Percentiles rank a stretch among this genome's conserved stretches.
These are phyloP conservation scores for Pteromalus puparum DNA, from an alignment of 1,140 invertebrate species.

Conservation along the genomic window DNA sequence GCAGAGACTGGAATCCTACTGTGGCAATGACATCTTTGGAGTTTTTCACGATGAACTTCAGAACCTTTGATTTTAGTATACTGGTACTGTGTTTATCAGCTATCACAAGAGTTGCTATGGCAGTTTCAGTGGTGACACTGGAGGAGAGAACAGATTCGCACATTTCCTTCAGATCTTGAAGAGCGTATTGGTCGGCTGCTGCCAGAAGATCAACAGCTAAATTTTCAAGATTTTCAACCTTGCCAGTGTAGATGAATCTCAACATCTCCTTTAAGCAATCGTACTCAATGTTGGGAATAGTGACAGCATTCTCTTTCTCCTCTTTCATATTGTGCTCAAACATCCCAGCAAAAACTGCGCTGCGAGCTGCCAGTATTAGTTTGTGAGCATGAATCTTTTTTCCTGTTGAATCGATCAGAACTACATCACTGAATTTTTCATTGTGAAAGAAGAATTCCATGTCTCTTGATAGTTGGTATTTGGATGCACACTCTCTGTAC, in stretches of 20 bases:
- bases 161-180: constrained; percentile 31
- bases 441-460: not conserved
- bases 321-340: not conserved
- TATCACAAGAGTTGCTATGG: constrained; percentile 5
- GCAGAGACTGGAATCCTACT: not conserved
- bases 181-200: constrained; percentile 35
- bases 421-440: constrained; percentile 13
- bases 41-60: constrained; percentile 23
- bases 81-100: constrained; percentile 24
- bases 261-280: not conserved
- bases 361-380: not conserved
- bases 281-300: not conserved
- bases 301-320: not conserved
- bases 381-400: constrained; percentile 12
- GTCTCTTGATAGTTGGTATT: not conserved
- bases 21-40: constrained; percentile 35
- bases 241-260: constrained; percentile 1
- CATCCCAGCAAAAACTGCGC: constrained; percentile 8
- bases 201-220: constrained; percentile 24
- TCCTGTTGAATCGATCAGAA: not conserved
- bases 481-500: not conserved
- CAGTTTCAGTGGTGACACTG: not conserved
- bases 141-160: constrained; percentile 14
- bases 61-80: not conserved
- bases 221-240: constrained; percentile 30